phyloP scores from a whole-genome alignment of 1,140 invertebrate species.

The Notospermus geniculatus region DNA sequence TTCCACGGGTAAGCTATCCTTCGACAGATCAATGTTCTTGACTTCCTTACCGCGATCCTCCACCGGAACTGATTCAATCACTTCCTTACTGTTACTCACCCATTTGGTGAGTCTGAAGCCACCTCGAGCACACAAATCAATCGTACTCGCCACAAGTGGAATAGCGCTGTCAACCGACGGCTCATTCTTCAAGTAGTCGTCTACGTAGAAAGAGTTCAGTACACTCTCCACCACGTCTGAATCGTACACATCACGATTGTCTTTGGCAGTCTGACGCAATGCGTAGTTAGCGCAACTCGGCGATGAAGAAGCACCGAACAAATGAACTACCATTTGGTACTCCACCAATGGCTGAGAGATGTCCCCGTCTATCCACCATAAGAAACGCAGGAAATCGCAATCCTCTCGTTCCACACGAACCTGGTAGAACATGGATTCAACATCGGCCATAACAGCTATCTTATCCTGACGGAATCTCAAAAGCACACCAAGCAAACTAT shows the following conservation, averaged over 20 bases:
- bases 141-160: conserved; percentile 1
- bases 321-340: conserved; percentile 21
- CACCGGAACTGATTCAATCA: conserved; percentile 15
- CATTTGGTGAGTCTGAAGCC: no score
- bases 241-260: conserved; percentile 8
- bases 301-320: conserved; percentile 19
- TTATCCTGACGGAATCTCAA: conserved; percentile 18
- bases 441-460: conserved; percentile 15
- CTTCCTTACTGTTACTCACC: background rate
- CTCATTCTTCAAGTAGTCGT: conserved; percentile 20
- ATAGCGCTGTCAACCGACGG: conserved; percentile 9
- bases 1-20: conserved; percentile 10
- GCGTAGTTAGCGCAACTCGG: conserved; percentile 23
- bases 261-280: conserved; percentile 17
- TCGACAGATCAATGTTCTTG: conserved; percentile 5
- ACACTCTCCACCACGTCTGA: conserved; percentile 1
- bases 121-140: conserved; percentile 4
- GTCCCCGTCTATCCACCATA: conserved; percentile 19
- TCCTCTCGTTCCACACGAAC: conserved; percentile 10
- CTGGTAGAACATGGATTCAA: conserved; percentile 23
- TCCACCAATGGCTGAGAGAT: conserved; percentile 6
- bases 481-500: conserved; percentile 21
- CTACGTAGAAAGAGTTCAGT: conserved; percentile 25
- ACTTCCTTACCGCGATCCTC: conserved; percentile 7
- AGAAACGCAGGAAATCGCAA: conserved; percentile 20